Evolutionary conservation across 2,113 vertebrate species (phyloP).

Genomic region (Mormyrus iriodes): DNA sequence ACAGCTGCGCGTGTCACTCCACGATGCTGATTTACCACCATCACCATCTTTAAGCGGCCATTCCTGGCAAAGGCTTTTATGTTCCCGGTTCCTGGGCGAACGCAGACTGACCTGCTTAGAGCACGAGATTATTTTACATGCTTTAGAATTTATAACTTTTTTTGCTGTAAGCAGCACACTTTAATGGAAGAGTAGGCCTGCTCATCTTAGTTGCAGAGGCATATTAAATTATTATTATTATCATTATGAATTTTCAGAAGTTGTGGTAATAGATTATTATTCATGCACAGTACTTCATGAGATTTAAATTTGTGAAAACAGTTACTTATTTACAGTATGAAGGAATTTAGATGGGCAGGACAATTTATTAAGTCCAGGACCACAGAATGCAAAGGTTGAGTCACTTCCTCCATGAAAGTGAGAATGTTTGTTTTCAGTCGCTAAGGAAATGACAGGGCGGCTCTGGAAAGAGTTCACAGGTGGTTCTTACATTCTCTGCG

Average conservation of each 20-base stretch:
- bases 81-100: not conserved
- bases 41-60: not conserved
- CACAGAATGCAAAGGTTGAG: conserved; percentile 33
- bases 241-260: not conserved
- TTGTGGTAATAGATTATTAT: not conserved
- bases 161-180: not conserved
- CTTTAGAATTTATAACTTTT: not conserved
- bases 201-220: not conserved
- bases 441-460: conserved; percentile 61
- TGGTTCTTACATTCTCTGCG: conserved; percentile 45
- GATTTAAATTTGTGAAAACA: not conserved
- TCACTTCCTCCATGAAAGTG: conserved; percentile 58
- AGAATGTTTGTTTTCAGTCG: conserved; percentile 60
- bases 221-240: not conserved
- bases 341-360: not conserved
- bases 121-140: not conserved
- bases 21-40: not conserved
- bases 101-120: not conserved
- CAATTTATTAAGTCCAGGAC: not conserved
- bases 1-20: conserved; percentile 48
- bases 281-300: not conserved
- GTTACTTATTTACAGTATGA: not conserved
- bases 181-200: not conserved
- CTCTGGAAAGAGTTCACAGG: conserved; percentile 48
- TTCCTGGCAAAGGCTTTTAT: not conserved